A percentile compares a stretch with the other conserved stretches of the same genome.
Evolutionary conservation across 2,113 vertebrate genomes (phyloP).

Genomic region (Anguilla rostrata): DNA sequence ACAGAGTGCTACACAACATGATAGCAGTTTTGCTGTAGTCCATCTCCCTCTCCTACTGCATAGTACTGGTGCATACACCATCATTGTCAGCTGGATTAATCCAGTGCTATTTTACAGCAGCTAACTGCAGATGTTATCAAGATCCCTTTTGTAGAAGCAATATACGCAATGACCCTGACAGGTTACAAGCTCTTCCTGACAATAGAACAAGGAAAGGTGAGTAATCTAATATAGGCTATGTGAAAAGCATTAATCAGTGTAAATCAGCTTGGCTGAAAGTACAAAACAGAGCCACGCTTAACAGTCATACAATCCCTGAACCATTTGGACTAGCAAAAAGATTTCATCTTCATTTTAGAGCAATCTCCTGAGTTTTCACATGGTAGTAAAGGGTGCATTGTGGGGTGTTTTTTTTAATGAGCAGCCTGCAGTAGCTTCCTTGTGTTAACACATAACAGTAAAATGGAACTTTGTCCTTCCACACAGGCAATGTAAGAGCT

Average conservation of each 20-base stretch:
- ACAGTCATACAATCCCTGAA: not conserved
- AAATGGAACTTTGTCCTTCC: conserved; percentile 65
- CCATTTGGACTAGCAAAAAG: not conserved
- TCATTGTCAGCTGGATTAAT: conserved; percentile 62
- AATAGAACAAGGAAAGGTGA: conserved; percentile 54
- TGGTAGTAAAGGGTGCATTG: not conserved
- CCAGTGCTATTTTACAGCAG: conserved; percentile 51
- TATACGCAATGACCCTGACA: conserved; percentile 70
- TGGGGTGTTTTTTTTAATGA: conserved; percentile 61
- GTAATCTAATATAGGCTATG: conserved; percentile 62
- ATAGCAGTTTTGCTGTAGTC: not conserved
- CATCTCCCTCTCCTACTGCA: conserved; percentile 15
- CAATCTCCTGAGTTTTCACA: not conserved
- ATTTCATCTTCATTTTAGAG: not conserved
- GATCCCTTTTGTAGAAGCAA: conserved; percentile 68
- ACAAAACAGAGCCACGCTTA: conserved; percentile 3
- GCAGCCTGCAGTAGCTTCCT: conserved; percentile 64
- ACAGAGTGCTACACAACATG: not conserved
- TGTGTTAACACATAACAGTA: conserved; percentile 69
- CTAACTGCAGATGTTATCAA: conserved; percentile 65
- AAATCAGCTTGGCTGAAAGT: conserved; percentile 51
- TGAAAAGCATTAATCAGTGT: conserved; percentile 49
- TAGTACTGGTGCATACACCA: conserved; percentile 39
- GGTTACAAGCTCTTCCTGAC: conserved; percentile 45
- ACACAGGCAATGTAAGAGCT: conserved; percentile 62